Base-by-base conservation (phyloP, 2,888 invertebrate species). In the Nomada lathburiana region DNA sequence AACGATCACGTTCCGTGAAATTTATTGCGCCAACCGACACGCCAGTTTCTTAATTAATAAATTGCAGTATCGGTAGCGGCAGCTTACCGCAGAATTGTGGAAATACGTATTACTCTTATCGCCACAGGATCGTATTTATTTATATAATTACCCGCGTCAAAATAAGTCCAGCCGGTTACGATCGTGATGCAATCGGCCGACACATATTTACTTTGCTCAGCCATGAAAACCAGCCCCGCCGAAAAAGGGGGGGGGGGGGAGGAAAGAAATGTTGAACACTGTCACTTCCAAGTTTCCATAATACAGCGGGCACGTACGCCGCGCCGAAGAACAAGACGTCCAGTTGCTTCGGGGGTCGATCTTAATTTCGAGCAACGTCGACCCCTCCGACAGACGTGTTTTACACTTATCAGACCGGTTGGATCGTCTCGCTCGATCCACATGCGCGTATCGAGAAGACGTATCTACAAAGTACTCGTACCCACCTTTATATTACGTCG, bases 341-440 rank as follows among this genome's bases (percentile, higher is more conserved):
- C 70, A 26, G 11, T 63, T 50, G 36, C 67, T 68, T 42, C 72
- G 13, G n/a, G 29, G n/a, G 59, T 59, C 63, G 63, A 63, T 77
- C 72, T 77, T 72, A 77, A 77, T 78, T 77, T 68, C 63, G 50
- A 52, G 52, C n/a, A 44, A 47, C 67, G 77, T 73, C 74, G 55
- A 62, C 47, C 29, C 18, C 47, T 20, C 5, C 11, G 47, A 75
- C 13, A 18, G 55, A 65, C 69, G 52, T 50, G 68, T 76, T 52
- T 52, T 10, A 29, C 57, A 50, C 50, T 72, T 73, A 80, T 80
- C 80, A 10, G 53, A 29, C 10, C 42, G 52, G 20, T 52, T 18
- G 44, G 42, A 71, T 77, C 77, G 65, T 42, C 62, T 29, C 26
- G 47, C 26, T 36, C 47, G 60, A 47, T 42, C 13, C 29, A 26